Evolutionary conservation across 2,797 vertebrate species (phyloP).

Genomic region (Sebastes trivittatus): DNA sequence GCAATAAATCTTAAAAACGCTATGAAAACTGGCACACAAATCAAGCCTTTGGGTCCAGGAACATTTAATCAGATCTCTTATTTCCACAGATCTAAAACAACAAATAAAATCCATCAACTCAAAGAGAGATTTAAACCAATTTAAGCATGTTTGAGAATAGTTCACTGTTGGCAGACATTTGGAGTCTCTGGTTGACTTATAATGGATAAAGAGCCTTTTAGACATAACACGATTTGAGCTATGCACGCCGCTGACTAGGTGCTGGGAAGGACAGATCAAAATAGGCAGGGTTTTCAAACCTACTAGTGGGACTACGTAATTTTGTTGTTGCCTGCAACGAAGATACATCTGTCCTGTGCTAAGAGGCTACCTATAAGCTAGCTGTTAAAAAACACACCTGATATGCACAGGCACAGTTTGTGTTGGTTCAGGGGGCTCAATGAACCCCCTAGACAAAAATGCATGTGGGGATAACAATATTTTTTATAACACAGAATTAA

Average conservation of each 20-base stretch:
- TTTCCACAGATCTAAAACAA: not conserved
- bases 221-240: not conserved
- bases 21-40: not conserved
- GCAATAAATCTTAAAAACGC: not conserved
- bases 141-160: not conserved
- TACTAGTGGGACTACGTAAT: not conserved
- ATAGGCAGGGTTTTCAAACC: not conserved
- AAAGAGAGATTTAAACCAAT: not conserved
- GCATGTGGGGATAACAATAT: too few species aligned
- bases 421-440: too few species aligned
- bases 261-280: not conserved
- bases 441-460: too few species aligned
- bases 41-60: not conserved
- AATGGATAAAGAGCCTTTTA: not conserved
- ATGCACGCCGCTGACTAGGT: not conserved
- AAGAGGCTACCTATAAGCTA: not conserved
- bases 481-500: too few species aligned
- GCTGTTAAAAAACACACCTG: not conserved
- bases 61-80: not conserved
- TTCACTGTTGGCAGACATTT: not conserved
- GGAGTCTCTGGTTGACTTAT: not conserved
- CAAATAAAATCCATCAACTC: not conserved
- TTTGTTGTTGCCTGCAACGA: not conserved
- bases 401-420: too few species aligned
- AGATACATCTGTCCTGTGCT: not conserved